Percentiles rank a stretch among this genome's conserved stretches.
phyloP scores from a whole-genome alignment of 2,797 vertebrate species.

The Semotilus atromaculatus region DNA sequence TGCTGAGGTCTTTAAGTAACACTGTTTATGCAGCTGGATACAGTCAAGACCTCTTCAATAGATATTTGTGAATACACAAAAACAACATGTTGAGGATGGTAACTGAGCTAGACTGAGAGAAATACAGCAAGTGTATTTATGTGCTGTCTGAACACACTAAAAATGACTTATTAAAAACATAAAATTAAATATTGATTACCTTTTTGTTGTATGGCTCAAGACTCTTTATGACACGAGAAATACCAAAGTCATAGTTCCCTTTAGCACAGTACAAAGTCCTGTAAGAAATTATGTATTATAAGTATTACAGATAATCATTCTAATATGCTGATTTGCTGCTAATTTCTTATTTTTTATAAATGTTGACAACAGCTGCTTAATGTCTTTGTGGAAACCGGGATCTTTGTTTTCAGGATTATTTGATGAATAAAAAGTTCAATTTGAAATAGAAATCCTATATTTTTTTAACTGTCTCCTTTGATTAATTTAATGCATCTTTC shows the following conservation, averaged over 20 bases:
- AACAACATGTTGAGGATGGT: conserved; percentile 19
- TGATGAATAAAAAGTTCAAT: not conserved
- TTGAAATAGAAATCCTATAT: not conserved
- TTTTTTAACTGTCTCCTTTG: not conserved
- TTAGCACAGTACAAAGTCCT: conserved; percentile 95
- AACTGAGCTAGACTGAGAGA: not conserved
- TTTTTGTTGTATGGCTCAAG: conserved; percentile 97
- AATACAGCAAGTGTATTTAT: not conserved
- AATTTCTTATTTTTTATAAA: not conserved
- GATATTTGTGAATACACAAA: conserved; percentile 13
- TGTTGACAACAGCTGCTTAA: not conserved
- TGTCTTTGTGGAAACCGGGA: not conserved
- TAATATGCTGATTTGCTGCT: not conserved
- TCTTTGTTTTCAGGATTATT: not conserved
- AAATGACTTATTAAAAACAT: not conserved
- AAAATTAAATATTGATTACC: conserved; percentile 63
- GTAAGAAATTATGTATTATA: conserved; percentile 23
- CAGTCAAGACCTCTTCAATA: not conserved
- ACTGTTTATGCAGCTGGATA: conserved; percentile 61
- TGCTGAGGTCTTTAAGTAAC: conserved; percentile 11
- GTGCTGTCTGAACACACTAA: not conserved
- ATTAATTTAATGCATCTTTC: not conserved
- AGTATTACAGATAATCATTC: not conserved
- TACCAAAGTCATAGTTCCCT: conserved; percentile 95
- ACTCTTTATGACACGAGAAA: conserved; percentile 95